Base-by-base conservation (phyloP, 2,797 vertebrate species). In the Aselliscus stoliczkanus region DNA sequence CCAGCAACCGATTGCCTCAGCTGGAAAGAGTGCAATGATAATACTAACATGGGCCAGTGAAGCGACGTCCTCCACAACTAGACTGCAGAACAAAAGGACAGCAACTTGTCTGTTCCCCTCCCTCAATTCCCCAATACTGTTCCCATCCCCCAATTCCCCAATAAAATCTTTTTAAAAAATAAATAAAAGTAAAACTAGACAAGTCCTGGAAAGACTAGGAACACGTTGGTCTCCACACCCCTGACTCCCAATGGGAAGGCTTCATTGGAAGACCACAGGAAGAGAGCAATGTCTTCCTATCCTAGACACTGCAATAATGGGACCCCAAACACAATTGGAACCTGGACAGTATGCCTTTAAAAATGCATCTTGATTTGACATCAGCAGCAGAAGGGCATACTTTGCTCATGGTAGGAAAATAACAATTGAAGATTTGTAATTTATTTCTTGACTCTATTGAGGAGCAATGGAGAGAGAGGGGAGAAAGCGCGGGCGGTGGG, bases 191-290 rank as follows among this genome's bases (percentile, higher is more conserved):
- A 60, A 91, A 86, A 79, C 3, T n/a, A 42, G 58, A 27, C 47
- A 83, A 89, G 37, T 79, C 60, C 62, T 77, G 31, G 58, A 20
- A 67, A 90, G 92, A 67, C 8, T 2, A 65, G 76, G 39, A 27
- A 27, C 2, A 2, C 27, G 23, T 13, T 56, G 72, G 21, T 84
- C 56, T 85, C 25, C 60, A 34, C 8, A 23, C 13, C 31, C 29
- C 8, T 8, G 58, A 60, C 2, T 39, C 17, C 29, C 47, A 52
- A 54, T 54, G 18, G 52, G 18, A 20, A 7, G 31, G 64, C 11
- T 20, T 52, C 60, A 14, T 0, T 0, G 18, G 29, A 72, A 64
- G 80, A 37, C 4, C 4, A 14, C 18, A 5, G 0, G 10, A 50
- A 79, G n/a, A 75, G 0, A 10, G 1, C 13, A 6, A 0, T 0